Evolutionary conservation across 2,888 invertebrate species (phyloP).

Genomic region (Pyrocoelia pectoralis): DNA sequence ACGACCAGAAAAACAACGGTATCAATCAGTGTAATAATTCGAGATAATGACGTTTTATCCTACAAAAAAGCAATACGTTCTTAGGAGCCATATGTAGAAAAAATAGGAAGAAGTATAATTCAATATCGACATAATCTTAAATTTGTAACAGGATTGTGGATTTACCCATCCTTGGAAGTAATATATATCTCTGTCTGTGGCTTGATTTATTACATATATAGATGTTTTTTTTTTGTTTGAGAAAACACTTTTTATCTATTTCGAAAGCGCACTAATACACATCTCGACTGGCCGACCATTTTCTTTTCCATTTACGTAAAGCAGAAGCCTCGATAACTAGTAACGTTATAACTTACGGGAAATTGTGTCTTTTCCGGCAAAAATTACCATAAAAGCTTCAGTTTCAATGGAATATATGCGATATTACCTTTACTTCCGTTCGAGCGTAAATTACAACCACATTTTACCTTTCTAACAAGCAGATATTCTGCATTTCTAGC

Average conservation of each 20-base stretch:
- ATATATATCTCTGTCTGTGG: slow-evolving; percentile 12
- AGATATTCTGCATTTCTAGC: slow-evolving; percentile 33
- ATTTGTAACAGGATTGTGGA: slow-evolving; percentile 14
- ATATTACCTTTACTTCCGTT: slow-evolving; percentile 30
- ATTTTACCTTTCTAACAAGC: slow-evolving; percentile 36
- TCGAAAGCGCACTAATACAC: slow-evolving; percentile 19
- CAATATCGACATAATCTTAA: slow-evolving; percentile 12
- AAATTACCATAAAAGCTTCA: slow-evolving; percentile 32
- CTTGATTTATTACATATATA: slow-evolving; percentile 17
- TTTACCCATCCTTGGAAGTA: slow-evolving; percentile 3
- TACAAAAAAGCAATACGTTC: not conserved
- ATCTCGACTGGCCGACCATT: slow-evolving; percentile 20
- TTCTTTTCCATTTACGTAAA: slow-evolving; percentile 19
- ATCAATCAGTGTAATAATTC: not conserved
- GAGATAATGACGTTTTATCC: not conserved
- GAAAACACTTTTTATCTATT: slow-evolving; percentile 26
- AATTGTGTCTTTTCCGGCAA: slow-evolving; percentile 23
- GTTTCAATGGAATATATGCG: slow-evolving; percentile 23
- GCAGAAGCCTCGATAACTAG: slow-evolving; percentile 3
- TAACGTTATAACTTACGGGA: slow-evolving; percentile 18
- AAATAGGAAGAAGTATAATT: slow-evolving; percentile 5
- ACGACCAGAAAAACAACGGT: not conserved
- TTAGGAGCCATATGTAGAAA: not conserved
- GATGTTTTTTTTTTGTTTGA: slow-evolving; percentile 18
- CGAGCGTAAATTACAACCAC: slow-evolving; percentile 30